Conservation (phyloP, 2,888 invertebrate genomes). For the Drosophila kanekoi region DNA sequence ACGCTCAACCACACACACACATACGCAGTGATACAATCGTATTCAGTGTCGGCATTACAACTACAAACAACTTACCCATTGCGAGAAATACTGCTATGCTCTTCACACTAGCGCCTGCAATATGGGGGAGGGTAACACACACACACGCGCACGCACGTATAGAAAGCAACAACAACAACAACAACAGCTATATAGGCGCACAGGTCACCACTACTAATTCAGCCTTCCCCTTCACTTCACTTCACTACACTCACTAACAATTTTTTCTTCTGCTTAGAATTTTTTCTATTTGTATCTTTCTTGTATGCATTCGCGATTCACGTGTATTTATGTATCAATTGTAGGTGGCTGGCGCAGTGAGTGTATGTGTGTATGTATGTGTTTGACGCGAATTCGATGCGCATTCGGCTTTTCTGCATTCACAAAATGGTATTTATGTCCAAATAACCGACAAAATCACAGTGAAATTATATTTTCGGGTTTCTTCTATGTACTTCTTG, state of each 20-base stretch:
- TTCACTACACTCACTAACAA: slow-evolving; percentile 50
- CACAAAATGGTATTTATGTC: slow-evolving; percentile 43
- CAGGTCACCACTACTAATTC: slow-evolving; percentile 78
- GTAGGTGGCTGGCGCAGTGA: slow-evolving; percentile 44
- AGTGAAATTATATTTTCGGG: slow-evolving; percentile 46
- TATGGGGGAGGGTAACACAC: slow-evolving; percentile 75
- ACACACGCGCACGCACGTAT: slow-evolving; percentile 42
- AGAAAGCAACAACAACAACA: slow-evolving; percentile 48
- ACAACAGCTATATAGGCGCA: slow-evolving; percentile 52
- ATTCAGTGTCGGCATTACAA: slow-evolving; percentile 61
- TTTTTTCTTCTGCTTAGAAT: slow-evolving; percentile 69
- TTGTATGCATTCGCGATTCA: slow-evolving; percentile 75
- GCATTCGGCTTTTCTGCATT: slow-evolving; percentile 48
- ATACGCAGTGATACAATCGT: slow-evolving; percentile 21
- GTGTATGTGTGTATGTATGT: slow-evolving; percentile 28
- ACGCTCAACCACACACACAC: slow-evolving; percentile 46
- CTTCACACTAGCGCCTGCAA: slow-evolving; percentile 76
- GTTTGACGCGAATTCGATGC: slow-evolving; percentile 41
- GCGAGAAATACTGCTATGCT: slow-evolving; percentile 76
- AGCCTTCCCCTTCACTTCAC: slow-evolving; percentile 64
- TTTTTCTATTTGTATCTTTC: slow-evolving; percentile 77
- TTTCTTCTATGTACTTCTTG: slow-evolving; percentile 37
- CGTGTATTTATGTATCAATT: slow-evolving; percentile 56
- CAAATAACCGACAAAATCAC: slow-evolving; percentile 58
- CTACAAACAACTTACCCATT: slow-evolving; percentile 74